These are phyloP conservation scores for Melinaea marsaeus DNA, from an alignment of 2,888 invertebrate species.

Conservation along the genomic window DNA sequence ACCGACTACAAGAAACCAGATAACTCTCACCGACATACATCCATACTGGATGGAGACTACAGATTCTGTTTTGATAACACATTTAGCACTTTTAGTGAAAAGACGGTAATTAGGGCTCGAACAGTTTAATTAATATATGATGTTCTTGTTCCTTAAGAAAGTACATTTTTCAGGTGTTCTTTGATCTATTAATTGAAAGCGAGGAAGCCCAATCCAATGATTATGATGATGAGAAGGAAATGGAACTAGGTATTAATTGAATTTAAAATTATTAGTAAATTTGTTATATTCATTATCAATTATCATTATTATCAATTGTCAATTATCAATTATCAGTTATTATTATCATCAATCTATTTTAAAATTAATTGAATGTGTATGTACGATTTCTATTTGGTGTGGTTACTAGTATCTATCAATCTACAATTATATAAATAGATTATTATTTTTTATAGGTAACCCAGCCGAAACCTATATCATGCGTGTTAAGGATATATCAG, in stretches of 20 bases:
- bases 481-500: conserved; percentile 80
- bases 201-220: conserved; percentile 74
- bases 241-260: conserved; percentile 56
- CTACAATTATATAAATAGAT: too few species aligned
- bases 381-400: too few species aligned
- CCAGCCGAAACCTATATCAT: conserved; percentile 61
- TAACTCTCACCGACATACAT: conserved; percentile 81
- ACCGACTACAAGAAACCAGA: conserved; percentile 85
- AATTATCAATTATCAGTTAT: too few species aligned
- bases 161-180: conserved; percentile 74
- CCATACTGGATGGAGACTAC: conserved; percentile 83
- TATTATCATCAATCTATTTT: too few species aligned
- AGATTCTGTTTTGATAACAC: conserved; percentile 93
- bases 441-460: conserved; percentile 43
- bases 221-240: conserved; percentile 72
- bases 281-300: neutral
- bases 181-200: conserved; percentile 84
- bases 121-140: neutral
- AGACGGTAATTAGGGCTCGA: conserved; percentile 79
- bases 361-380: too few species aligned
- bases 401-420: too few species aligned
- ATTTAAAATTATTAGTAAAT: conserved; percentile 25
- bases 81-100: conserved; percentile 82
- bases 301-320: neutral
- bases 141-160: neutral